Evolutionary conservation across 2,888 invertebrate genomes (phyloP).

Genomic region (Nycteola revayana): DNA sequence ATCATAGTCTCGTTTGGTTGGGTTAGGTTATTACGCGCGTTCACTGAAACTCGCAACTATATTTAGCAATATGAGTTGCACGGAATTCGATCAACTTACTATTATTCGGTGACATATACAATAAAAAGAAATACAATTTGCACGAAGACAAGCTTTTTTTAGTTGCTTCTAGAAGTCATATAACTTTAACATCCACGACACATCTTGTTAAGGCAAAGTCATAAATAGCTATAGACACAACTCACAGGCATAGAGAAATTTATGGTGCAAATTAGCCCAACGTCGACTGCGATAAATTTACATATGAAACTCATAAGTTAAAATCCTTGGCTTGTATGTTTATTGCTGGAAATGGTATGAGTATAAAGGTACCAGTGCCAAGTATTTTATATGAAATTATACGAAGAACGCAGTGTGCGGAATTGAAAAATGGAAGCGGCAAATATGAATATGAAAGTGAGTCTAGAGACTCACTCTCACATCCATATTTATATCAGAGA

Average conservation of each 20-base stretch:
- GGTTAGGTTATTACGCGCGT: too few species aligned
- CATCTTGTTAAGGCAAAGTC: slow-evolving; percentile 47
- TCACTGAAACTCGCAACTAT: too few species aligned
- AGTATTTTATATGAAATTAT: slow-evolving; percentile 11
- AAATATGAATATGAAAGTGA: background rate
- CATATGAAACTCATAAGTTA: slow-evolving; percentile 77
- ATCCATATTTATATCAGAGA: too few species aligned
- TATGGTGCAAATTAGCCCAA: slow-evolving; percentile 72
- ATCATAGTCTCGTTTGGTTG: too few species aligned
- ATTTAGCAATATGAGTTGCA: too few species aligned
- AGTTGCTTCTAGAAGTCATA: too few species aligned
- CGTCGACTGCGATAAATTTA: slow-evolving; percentile 75
- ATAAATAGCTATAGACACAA: slow-evolving; percentile 61
- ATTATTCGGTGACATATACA: too few species aligned
- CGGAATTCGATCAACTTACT: too few species aligned
- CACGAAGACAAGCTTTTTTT: too few species aligned
- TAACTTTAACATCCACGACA: too few species aligned
- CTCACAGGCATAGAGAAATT: slow-evolving; percentile 68
- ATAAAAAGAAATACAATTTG: too few species aligned
- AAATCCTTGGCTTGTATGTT: slow-evolving; percentile 50
- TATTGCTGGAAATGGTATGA: slow-evolving; percentile 39
- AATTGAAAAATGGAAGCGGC: slow-evolving; percentile 1
- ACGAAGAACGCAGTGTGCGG: slow-evolving; percentile 8
- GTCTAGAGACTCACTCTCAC: background rate
- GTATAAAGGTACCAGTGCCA: slow-evolving; percentile 24